Evolutionary conservation across 2,888 invertebrate genomes (phyloP).

Genomic region (Fragum whitleyi): DNA sequence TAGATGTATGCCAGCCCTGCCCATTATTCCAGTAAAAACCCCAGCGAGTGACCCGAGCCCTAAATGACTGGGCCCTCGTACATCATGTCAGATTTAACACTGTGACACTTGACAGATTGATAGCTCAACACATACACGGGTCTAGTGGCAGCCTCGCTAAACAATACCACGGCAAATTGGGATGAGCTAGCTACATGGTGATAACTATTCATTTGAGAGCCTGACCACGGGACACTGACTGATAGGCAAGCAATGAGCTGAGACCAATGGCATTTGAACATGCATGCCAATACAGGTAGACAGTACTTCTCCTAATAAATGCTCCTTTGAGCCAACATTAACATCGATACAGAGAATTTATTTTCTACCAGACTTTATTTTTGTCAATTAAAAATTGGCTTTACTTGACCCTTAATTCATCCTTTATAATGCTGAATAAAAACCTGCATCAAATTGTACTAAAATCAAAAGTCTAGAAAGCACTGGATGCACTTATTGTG

Average conservation of each 20-base stretch:
- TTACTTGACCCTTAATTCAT: too few species aligned
- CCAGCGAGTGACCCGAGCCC: slow-evolving; percentile 70
- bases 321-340: too few species aligned
- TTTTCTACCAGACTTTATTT: too few species aligned
- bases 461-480: too few species aligned
- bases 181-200: slow-evolving; percentile 28
- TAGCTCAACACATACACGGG: slow-evolving; percentile 67
- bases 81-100: slow-evolving; percentile 81
- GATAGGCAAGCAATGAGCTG: neutral
- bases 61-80: slow-evolving; percentile 77
- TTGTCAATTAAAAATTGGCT: too few species aligned
- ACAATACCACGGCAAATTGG: slow-evolving; percentile 57
- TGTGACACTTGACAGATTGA: slow-evolving; percentile 83
- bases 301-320: too few species aligned
- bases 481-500: too few species aligned
- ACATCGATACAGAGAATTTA: too few species aligned
- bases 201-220: slow-evolving; percentile 13
- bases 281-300: slow-evolving; percentile 14
- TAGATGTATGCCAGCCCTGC: slow-evolving; percentile 44
- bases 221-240: slow-evolving; percentile 21
- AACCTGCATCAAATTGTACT: too few species aligned
- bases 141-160: slow-evolving; percentile 56
- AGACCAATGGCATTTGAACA: neutral
- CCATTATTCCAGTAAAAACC: slow-evolving; percentile 47
- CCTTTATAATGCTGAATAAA: too few species aligned